Percentiles rank a stretch among this genome's conserved stretches.
These are phyloP conservation scores for Scolopax bukidnonensis DNA, from an alignment of 2,797 vertebrate genomes.

Conservation along the genomic window DNA sequence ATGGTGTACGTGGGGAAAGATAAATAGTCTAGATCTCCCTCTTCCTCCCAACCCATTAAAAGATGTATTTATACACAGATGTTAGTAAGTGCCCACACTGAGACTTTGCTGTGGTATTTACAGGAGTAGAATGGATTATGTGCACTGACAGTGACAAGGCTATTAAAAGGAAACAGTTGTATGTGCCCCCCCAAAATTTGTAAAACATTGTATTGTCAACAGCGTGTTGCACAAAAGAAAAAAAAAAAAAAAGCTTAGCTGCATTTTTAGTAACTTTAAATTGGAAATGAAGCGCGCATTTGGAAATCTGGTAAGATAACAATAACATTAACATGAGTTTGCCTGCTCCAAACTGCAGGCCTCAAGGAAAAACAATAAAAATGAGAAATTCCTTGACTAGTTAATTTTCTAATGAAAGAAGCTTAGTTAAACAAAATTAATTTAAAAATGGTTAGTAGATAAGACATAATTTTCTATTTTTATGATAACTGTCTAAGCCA, in stretches of 20 bases:
- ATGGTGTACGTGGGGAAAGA: not conserved
- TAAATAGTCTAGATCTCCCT: accelerated
- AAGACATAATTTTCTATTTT: not conserved
- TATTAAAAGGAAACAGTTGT: not conserved
- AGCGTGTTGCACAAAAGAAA: not conserved
- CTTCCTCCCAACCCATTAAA: not conserved
- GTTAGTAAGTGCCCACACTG: not conserved
- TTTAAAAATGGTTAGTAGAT: not conserved
- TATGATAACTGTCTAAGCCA: not conserved
- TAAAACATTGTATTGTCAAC: accelerated
- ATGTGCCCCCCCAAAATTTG: not conserved
- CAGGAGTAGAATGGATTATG: not conserved
- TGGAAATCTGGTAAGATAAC: not conserved
- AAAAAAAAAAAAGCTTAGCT: not conserved
- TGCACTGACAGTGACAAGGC: not conserved
- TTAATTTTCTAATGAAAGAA: not conserved
- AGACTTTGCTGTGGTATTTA: not conserved
- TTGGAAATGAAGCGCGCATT: accelerated
- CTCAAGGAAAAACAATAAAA: not conserved
- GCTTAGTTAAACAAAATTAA: not conserved
- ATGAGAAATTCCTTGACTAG: not conserved
- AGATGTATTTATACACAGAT: not conserved
- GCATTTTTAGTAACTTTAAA: not conserved
- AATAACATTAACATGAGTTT: not conserved
- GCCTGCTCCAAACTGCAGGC: not conserved